Conservation (phyloP, 2,113 vertebrate genomes). For the Todiramphus chloris region DNA sequence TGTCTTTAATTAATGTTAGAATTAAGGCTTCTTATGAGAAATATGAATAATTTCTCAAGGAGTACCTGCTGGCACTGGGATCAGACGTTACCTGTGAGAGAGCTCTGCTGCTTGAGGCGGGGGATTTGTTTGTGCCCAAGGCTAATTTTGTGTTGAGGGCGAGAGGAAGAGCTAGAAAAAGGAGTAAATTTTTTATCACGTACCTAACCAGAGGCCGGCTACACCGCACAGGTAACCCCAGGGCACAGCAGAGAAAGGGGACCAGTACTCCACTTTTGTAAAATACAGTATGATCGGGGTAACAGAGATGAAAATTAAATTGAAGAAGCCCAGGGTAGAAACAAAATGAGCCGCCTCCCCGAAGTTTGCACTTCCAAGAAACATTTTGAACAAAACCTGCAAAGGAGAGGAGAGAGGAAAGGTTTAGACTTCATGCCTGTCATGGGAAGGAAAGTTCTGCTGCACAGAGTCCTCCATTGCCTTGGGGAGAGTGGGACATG, state of each 20-base stretch:
- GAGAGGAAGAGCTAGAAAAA: neutral
- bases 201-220: conserved; percentile 95
- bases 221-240: conserved; percentile 98
- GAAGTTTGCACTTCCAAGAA: conserved; percentile 94
- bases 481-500: neutral
- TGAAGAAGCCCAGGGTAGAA: conserved; percentile 97
- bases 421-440: neutral
- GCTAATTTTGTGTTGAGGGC: neutral
- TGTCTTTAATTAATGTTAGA: neutral
- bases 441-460: neutral
- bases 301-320: conserved; percentile 95
- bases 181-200: neutral
- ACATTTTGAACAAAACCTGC: conserved; percentile 99
- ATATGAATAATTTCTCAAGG: neutral
- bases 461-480: neutral
- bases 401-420: neutral
- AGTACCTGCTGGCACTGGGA: neutral
- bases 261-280: conserved; percentile 96
- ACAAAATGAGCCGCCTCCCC: conserved; percentile 96
- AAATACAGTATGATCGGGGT: conserved; percentile 94
- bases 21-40: neutral
- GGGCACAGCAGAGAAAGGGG: conserved; percentile 90
- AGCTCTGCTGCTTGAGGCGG: neutral
- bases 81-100: neutral
- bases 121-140: neutral